Conservation (phyloP, 2,888 invertebrate species). For the Ryuthela nishihirai region DNA sequence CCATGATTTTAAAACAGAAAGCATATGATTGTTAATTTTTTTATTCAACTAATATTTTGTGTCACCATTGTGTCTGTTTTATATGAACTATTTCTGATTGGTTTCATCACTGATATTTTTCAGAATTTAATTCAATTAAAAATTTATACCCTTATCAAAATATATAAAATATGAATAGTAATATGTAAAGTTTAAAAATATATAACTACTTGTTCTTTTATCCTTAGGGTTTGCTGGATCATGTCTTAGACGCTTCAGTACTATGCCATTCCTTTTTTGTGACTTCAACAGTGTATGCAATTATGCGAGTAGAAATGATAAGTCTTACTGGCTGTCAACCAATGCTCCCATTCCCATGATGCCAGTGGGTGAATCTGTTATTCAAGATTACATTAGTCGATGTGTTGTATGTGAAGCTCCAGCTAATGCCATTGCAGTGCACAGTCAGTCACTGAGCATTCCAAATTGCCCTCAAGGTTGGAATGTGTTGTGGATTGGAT, state of each 20-base stretch:
- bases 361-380: conserved; percentile 79
- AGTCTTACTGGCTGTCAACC: conserved; percentile 95
- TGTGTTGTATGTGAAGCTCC: conserved; percentile 97
- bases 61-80: no score
- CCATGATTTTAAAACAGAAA: no score
- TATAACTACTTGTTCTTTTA: no score
- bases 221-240: conserved; percentile 88
- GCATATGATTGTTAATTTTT: no score
- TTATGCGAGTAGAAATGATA: conserved; percentile 92
- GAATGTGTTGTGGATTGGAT: conserved; percentile 91
- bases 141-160: no score
- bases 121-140: no score
- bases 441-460: conserved; percentile 80
- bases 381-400: conserved; percentile 81
- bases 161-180: no score
- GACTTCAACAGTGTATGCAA: conserved; percentile 93
- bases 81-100: no score
- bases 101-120: no score
- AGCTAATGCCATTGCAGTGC: conserved; percentile 92
- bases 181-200: no score
- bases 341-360: conserved; percentile 89
- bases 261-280: conserved; percentile 95
- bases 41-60: no score
- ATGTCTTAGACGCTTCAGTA: conserved; percentile 87
- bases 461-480: conserved; percentile 88